phyloP scores from a whole-genome alignment of 2,888 invertebrate genomes.

The Ecdyonurus torrentis region DNA sequence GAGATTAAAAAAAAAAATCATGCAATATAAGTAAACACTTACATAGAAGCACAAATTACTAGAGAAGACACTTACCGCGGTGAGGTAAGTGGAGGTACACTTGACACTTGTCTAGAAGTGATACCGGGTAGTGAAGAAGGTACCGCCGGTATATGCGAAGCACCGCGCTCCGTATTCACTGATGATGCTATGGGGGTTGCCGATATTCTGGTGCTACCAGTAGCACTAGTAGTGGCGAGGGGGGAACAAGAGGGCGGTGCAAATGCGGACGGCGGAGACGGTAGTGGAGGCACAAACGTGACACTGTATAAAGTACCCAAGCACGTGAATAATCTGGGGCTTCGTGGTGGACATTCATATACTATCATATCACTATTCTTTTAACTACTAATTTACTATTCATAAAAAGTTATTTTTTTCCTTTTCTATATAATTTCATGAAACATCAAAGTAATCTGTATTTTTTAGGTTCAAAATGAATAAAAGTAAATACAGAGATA shows the following conservation, averaged over 20 bases:
- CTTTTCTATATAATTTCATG: no score
- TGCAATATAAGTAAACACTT: no score
- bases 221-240: not conserved
- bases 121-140: not conserved
- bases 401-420: no score
- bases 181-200: not conserved
- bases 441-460: no score
- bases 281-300: conserved; percentile 1
- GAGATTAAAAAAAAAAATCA: no score
- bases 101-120: not conserved
- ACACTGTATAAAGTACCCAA: not conserved
- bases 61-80: not conserved
- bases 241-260: not conserved
- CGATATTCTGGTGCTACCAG: not conserved
- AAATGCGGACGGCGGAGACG: not conserved
- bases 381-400: not conserved
- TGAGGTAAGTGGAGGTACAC: not conserved
- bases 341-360: no score
- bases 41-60: no score
- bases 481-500: no score
- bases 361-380: no score
- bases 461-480: no score
- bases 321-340: not conserved
- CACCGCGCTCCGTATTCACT: not conserved
- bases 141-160: not conserved